These are phyloP conservation scores for Eucera pruinosa DNA, from an alignment of 2,888 invertebrate genomes.

Conservation along the genomic window DNA sequence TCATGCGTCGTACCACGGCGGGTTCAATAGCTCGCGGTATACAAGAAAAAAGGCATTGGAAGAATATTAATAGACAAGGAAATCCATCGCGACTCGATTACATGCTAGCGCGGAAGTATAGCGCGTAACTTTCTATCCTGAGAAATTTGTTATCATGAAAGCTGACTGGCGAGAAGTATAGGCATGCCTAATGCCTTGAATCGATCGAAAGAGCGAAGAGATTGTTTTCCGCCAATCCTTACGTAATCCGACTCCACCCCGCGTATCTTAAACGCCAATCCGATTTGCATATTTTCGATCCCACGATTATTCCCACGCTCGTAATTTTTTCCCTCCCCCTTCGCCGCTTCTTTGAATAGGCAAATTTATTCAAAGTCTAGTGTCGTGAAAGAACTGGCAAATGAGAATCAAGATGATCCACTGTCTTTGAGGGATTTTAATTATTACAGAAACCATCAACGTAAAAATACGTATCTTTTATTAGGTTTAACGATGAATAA, in stretches of 20 bases:
- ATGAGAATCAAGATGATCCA: not conserved
- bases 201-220: conserved; percentile 61
- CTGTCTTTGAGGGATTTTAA: no score
- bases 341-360: no score
- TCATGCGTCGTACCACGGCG: no score
- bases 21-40: no score
- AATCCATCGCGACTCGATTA: conserved; percentile 17
- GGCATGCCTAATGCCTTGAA: conserved; percentile 60
- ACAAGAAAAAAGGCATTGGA: not conserved
- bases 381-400: not conserved
- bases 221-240: conserved; percentile 70
- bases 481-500: no score
- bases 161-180: conserved; percentile 41
- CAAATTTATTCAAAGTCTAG: no score
- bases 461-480: no score
- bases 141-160: conserved; percentile 61
- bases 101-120: conserved; percentile 19
- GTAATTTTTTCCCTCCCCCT: conserved; percentile 22
- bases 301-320: conserved; percentile 35
- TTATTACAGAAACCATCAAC: no score
- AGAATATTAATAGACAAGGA: not conserved
- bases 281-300: conserved; percentile 72
- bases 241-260: conserved; percentile 70
- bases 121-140: conserved; percentile 22
- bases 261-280: conserved; percentile 52